These are phyloP conservation scores for Mycetomoellerius zeteki DNA, from an alignment of 1,140 invertebrate species.

Conservation along the genomic window DNA sequence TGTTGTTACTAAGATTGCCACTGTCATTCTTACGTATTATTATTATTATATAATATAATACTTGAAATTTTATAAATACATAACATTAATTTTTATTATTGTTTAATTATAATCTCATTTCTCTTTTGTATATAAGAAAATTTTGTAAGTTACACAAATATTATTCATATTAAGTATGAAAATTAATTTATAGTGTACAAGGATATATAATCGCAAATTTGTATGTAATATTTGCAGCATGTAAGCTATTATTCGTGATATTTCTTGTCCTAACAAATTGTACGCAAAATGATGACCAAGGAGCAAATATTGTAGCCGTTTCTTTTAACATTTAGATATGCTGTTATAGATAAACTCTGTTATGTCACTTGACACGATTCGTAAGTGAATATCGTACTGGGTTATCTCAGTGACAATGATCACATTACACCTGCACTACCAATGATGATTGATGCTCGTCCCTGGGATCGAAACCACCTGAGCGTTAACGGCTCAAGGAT, in stretches of 20 bases:
- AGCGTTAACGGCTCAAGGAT: slow-evolving; percentile 85
- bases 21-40: neutral
- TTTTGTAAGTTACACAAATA: neutral
- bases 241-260: slow-evolving; percentile 17
- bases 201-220: neutral
- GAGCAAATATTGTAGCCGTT: slow-evolving; percentile 22
- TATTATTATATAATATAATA: neutral
- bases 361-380: slow-evolving; percentile 80
- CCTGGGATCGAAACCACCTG: slow-evolving; percentile 80
- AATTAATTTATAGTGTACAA: neutral
- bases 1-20: neutral
- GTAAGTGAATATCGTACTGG: slow-evolving; percentile 72
- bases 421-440: slow-evolving; percentile 84
- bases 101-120: slow-evolving; percentile 1
- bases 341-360: slow-evolving; percentile 79
- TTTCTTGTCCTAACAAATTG: slow-evolving; percentile 10
- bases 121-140: neutral
- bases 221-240: neutral
- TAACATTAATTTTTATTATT: neutral
- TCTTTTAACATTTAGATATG: slow-evolving; percentile 62
- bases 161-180: neutral
- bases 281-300: neutral
- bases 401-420: slow-evolving; percentile 82
- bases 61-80: neutral
- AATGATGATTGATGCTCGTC: slow-evolving; percentile 85